Percentiles rank a stretch among this genome's conserved stretches.
phyloP scores from a whole-genome alignment of 2,113 vertebrate species.

The Dasypus novemcinctus region DNA sequence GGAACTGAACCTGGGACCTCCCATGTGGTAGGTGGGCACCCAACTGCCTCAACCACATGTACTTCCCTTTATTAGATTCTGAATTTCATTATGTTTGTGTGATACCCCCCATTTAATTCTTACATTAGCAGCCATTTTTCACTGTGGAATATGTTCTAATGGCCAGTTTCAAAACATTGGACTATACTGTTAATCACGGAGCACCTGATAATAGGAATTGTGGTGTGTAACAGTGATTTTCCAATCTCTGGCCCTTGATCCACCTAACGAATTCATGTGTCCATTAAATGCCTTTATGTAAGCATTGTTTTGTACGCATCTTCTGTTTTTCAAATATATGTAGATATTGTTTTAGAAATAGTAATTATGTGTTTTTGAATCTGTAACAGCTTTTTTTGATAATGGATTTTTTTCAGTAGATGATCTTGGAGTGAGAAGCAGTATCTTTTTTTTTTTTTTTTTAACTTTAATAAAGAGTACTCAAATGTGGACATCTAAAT shows the following conservation, averaged over 20 bases:
- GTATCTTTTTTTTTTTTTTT: neutral
- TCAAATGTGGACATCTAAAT: neutral
- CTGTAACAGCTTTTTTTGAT: neutral
- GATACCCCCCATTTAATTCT: neutral
- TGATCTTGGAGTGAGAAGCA: neutral
- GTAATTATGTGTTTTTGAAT: neutral
- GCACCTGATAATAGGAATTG: neutral
- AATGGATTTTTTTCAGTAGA: neutral
- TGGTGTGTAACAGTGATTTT: neutral
- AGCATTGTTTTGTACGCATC: neutral
- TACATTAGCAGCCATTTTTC: neutral
- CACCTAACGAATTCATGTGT: neutral
- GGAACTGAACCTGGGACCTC: too few species aligned
- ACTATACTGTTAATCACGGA: neutral
- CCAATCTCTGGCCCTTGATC: neutral
- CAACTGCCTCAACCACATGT: too few species aligned
- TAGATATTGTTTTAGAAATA: constrained; percentile 5
- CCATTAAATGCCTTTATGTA: neutral
- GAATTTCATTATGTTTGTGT: constrained; percentile 3
- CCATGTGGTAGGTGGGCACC: too few species aligned
- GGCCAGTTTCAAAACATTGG: neutral
- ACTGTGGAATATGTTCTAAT: neutral
- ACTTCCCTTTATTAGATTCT: neutral
- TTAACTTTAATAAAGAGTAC: neutral
- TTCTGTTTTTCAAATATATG: neutral